Percentiles rank a stretch among this genome's conserved stretches.
These are phyloP conservation scores for Dromas ardeola DNA, from an alignment of 2,113 vertebrate species.

Conservation along the genomic window DNA sequence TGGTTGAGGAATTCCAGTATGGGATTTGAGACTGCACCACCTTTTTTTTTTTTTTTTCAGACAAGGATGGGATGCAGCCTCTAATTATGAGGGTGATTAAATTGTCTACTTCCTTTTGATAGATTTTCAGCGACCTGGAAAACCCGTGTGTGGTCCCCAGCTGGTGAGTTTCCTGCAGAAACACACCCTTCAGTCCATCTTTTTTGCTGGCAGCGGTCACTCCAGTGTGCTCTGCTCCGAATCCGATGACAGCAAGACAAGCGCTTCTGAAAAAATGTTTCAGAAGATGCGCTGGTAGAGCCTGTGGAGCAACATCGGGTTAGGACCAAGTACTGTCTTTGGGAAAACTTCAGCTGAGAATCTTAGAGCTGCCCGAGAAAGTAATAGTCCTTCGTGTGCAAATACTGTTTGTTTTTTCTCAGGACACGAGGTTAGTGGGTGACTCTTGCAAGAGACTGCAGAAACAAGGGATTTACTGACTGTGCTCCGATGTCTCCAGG, in stretches of 20 bases:
- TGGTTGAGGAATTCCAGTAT: neutral
- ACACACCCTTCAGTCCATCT: too few relatives aligned
- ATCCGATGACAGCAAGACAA: neutral
- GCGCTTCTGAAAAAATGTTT: neutral
- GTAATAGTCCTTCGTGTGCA: fast-evolving
- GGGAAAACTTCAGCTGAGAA: neutral
- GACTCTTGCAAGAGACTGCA: neutral
- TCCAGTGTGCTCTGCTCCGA: fast-evolving
- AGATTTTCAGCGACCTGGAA: neutral
- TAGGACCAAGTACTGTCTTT: fast-evolving
- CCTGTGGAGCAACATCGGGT: fast-evolving
- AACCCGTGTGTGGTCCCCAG: fast-evolving
- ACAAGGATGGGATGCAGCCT: neutral
- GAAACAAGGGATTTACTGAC: neutral
- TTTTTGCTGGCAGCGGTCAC: neutral
- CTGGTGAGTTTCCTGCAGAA: neutral
- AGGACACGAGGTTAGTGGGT: neutral
- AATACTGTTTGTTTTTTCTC: neutral
- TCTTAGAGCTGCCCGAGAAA: neutral
- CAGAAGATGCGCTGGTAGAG: neutral
- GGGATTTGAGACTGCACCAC: neutral
- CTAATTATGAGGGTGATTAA: neutral
- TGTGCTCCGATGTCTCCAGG: neutral
- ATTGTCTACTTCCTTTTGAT: neutral
- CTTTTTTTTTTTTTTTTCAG: neutral